Percentiles rank a stretch among this genome's conserved stretches.
Conservation (phyloP, 2,888 invertebrate genomes). For the Phyllotreta striolata region DNA sequence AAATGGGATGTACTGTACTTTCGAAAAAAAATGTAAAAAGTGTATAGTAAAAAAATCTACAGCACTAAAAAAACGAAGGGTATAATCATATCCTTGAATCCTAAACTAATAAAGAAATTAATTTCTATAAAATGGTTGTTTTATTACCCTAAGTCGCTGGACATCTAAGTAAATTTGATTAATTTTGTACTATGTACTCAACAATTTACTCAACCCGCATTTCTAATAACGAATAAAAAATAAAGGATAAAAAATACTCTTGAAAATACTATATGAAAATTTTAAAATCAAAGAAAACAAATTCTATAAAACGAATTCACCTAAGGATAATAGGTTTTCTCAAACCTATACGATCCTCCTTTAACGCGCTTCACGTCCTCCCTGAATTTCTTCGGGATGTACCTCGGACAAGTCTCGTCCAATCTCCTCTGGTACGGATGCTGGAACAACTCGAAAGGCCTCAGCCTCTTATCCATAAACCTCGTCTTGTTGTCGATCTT, state of each 20-base stretch:
- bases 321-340: constrained; percentile 74
- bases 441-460: constrained; percentile 74
- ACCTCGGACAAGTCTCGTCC: constrained; percentile 72
- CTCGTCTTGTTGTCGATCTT: constrained; percentile 75
- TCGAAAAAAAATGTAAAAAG: constrained; percentile 37
- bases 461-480: constrained; percentile 71
- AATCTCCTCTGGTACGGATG: constrained; percentile 71
- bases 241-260: too few relatives aligned
- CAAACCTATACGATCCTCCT: constrained; percentile 64
- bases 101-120: constrained; percentile 39
- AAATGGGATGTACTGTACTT: constrained; percentile 17
- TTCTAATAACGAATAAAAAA: too few relatives aligned
- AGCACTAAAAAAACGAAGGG: constrained; percentile 36
- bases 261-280: too few relatives aligned
- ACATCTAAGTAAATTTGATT: too few relatives aligned
- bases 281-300: neutral
- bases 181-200: too few relatives aligned
- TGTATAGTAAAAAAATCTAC: constrained; percentile 39
- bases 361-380: constrained; percentile 68
- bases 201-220: too few relatives aligned
- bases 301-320: constrained; percentile 4
- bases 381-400: constrained; percentile 74
- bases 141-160: too few relatives aligned
- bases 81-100: constrained; percentile 34
- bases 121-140: constrained; percentile 34